These are phyloP conservation scores for Procavia capensis DNA, from an alignment of 2,113 vertebrate species.

Conservation along the genomic window DNA sequence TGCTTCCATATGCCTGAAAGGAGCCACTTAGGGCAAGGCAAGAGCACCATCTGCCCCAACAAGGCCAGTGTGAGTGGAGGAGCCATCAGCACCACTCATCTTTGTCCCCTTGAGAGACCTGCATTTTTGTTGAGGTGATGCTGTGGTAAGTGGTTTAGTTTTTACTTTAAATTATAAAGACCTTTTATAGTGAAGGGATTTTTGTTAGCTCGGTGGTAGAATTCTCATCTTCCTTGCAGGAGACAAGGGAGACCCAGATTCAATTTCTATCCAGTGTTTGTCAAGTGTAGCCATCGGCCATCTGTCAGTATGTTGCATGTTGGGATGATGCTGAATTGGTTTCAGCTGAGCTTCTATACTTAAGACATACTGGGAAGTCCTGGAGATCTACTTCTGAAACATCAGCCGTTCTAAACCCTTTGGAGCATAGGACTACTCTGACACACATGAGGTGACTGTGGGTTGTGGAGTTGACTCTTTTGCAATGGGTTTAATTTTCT, in stretches of 20 bases:
- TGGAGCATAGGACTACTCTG: not conserved
- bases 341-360: not conserved
- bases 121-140: slow-evolving; percentile 87
- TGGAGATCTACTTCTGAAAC: not conserved
- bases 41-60: slow-evolving; percentile 88
- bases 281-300: too few relatives aligned
- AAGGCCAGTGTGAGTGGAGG: not conserved
- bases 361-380: not conserved
- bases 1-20: slow-evolving; percentile 90
- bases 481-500: not conserved
- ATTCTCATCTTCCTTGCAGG: not conserved
- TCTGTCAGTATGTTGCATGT: not conserved
- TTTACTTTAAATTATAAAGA: slow-evolving; percentile 88
- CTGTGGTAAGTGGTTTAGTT: slow-evolving; percentile 88
- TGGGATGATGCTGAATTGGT: not conserved
- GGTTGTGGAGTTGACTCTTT: not conserved
- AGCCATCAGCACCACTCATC: slow-evolving; percentile 84
- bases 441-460: not conserved
- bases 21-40: slow-evolving; percentile 91
- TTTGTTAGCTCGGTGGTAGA: not conserved
- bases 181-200: not conserved
- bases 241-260: not conserved
- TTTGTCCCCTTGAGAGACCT: slow-evolving; percentile 86
- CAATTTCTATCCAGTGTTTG: too few relatives aligned
- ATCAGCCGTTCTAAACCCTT: not conserved